These are phyloP conservation scores for Xylocopa sonorina DNA, from an alignment of 1,140 invertebrate species.

Conservation along the genomic window DNA sequence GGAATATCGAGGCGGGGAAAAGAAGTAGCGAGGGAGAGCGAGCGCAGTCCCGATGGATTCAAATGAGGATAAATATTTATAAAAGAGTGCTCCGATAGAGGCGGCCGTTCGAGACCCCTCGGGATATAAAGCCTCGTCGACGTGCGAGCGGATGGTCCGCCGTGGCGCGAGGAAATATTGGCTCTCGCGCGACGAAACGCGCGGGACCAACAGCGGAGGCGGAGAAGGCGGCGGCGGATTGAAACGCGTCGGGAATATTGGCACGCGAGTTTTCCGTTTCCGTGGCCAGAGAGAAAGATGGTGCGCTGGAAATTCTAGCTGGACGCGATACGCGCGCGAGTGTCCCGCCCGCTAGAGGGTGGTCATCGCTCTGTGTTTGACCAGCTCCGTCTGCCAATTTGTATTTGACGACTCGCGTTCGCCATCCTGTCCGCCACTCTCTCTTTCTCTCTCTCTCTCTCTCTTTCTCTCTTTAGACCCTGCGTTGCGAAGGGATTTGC, in stretches of 20 bases:
- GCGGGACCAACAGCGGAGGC: background rate
- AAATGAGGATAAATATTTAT: constrained; percentile 81
- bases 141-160: constrained; percentile 15
- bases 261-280: constrained; percentile 20
- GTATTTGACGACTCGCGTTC: constrained; percentile 28
- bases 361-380: constrained; percentile 48
- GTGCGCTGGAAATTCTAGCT: background rate
- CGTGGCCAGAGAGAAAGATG: constrained; percentile 26
- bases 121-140: constrained; percentile 21
- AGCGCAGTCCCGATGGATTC: constrained; percentile 71
- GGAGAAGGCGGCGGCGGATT: background rate
- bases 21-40: constrained; percentile 9
- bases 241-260: constrained; percentile 40
- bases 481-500: constrained; percentile 7
- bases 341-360: background rate
- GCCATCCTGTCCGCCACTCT: too few species aligned
- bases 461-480: too few species aligned
- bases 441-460: too few species aligned
- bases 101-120: constrained; percentile 40
- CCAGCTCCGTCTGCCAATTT: constrained; percentile 37
- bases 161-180: constrained; percentile 62
- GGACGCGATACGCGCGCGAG: background rate
- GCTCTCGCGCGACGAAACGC: constrained; percentile 26
- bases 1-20: background rate
- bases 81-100: constrained; percentile 72